Base-by-base conservation (phyloP, 2,113 vertebrate genomes). In the Scopus umbretta region DNA sequence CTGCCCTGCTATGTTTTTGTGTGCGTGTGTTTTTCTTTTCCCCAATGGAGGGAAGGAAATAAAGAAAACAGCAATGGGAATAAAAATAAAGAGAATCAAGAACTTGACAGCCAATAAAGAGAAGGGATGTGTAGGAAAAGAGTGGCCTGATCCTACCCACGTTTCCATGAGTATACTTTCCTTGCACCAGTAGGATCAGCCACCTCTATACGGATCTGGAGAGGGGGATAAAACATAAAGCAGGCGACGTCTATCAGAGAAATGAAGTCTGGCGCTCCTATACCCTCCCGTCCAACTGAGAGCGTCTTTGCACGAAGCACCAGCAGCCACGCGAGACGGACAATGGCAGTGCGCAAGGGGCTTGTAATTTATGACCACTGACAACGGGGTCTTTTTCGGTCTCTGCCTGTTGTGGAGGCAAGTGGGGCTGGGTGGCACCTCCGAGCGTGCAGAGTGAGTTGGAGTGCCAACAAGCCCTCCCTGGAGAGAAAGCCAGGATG, bases 361-460 rank as follows among this genome's bases (percentile, higher is more conserved):
- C 10, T 88, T 71, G 47, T 38, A 74, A 67, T 23, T 74, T 58
- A 38, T 49, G 84, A 30, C 8, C 15, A 7, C 29, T 32, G 17
- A 12, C 16, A 34, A 25, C 16, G 27, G 52, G 11, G 4, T 25
- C 16, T 76, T 18, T 66, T 68, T n/a, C 34, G 0, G 5, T 68
- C 4, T 61, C 10, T 68, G 13, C 6, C 18, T 27, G 1, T 9
- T 62, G 23, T 36, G 61, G 29, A 26, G 34, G 56, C 21, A 10
- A 21, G 42, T 10, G 13, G 34, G 40, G 19, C 21, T 72, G 71
- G 25, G 17, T 52, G 4, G 19, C 27, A 73, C 7, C 15, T 8
- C 18, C 0, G 0, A 16, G 4, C 0, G 3, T 0, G 4, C 18
- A 45, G 9, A 0, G 18, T 15, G 32, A 18, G 6, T 2, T n/a